Base-by-base conservation (phyloP, 2,888 invertebrate species). In the Bellardia bayeri region DNA sequence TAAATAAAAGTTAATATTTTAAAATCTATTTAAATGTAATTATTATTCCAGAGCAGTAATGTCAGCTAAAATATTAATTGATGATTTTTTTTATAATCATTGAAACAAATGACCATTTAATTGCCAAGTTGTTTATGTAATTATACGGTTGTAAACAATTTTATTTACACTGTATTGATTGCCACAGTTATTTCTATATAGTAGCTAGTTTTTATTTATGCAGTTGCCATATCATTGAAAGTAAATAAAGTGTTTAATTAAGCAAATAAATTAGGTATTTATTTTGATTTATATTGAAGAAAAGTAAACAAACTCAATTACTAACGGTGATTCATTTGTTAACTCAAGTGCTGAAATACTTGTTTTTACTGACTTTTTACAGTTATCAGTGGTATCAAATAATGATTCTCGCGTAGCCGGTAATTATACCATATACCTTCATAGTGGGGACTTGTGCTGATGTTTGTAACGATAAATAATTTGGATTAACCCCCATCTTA, bases 21-120 rank as follows among this genome's bases (percentile, higher is more conserved):
- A 9, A 16, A 69, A 49, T 61, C 6, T 37, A 61, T 71, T 71
- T 14, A 30, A 63, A 61, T 37, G 6, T 80, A 80, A 79, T 80
- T 80, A 11, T 30, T 61, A 61, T 80, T 51, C 37, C 9, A 61
- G 23, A 71, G 11, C 49, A 40, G 37, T 51, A 30, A 40, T 23
- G 40, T 42, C 23, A 54, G n/a, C 40, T 42, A 64, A 30, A 40
- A 40, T 40, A 64, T 42, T 78, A 51, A 66, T 76, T 76, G 30
- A 23, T 1, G 33, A 76, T 66, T 4, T 40, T 23, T 51, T 42
- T 54, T 66, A 16, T 66, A 66, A 78, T 54, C 30, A 7, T n/a
- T 40, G 2, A 54, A 54, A 64, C 8, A 64, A 64, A 64, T 64
- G 40, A 13, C 61, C 61, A 64, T n/a, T 37, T 75, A 37, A 61